Evolutionary conservation across 2,888 invertebrate species (phyloP).

Genomic region (Serripes groenlandicus): DNA sequence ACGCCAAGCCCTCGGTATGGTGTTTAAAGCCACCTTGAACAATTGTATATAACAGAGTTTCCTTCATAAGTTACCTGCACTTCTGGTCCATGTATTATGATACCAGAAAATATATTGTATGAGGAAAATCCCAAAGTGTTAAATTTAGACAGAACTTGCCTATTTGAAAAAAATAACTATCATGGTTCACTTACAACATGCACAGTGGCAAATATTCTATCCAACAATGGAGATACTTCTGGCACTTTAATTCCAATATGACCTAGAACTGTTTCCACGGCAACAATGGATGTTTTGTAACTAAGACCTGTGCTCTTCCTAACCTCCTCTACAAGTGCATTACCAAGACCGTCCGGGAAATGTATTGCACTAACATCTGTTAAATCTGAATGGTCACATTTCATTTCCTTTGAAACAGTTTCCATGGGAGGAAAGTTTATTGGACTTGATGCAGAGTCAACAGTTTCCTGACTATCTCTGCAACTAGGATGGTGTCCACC

Average conservation of each 20-base stretch:
- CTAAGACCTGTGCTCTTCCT: conserved; percentile 80
- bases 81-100: no score
- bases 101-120: no score
- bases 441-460: conserved; percentile 48
- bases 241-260: conserved; percentile 75
- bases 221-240: conserved; percentile 69
- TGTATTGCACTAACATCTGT: conserved; percentile 51
- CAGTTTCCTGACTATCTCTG: conserved; percentile 3
- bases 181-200: conserved; percentile 70
- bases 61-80: no score
- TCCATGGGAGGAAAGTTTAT: conserved; percentile 40
- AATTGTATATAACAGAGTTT: no score
- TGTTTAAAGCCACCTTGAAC: no score
- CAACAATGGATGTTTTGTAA: conserved; percentile 79
- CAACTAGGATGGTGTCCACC: not conserved
- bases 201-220: conserved; percentile 71
- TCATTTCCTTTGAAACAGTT: not conserved
- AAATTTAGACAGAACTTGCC: no score
- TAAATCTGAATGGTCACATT: conserved; percentile 12
- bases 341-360: conserved; percentile 73
- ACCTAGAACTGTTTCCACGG: conserved; percentile 80
- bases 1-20: no score
- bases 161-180: not conserved
- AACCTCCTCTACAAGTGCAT: conserved; percentile 79
- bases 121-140: no score